Evolutionary conservation across 2,113 vertebrate species (phyloP), one percentile per base, ranked within the genome.

Genomic region (Malurus alboscapulatus): DNA sequence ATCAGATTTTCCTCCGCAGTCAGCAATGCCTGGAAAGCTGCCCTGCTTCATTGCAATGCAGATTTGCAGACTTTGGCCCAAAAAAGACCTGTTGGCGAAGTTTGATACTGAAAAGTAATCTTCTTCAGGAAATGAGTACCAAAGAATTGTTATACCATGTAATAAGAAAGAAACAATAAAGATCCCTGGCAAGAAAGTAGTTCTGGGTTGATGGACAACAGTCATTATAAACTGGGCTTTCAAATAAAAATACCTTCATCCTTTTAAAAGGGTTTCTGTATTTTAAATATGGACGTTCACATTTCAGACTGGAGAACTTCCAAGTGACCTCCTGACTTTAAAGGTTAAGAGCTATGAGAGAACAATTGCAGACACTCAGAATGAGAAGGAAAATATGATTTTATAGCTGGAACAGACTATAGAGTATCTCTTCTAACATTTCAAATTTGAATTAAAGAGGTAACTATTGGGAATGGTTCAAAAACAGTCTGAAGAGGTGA

Each of bases 81-180:
- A 76, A 95, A 96, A 97, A 84, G 83, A 50, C 74, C 93, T 85
- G 75, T 88, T 97, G 96, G 96, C 59, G 72, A 97, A 97, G 93
- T 88, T 94, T 97, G 96, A 97, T 94, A 95, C 96, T 95, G 94
- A 97, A 97, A 98, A 97, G 95, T 96, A 97, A 98, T 97, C 94
- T 97, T 97, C 94, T 97, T 96, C 96, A 97, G 97, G 97, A 98
- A 97, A 97, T 96, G 97, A 97, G 87, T 80, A 97, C 94, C 95
- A 96, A 97, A 97, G 95, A 97, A 87, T 88, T 96, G 93, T 96
- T 97, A 96, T 96, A 97, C 90, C 87, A 81, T 17, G 55, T 95
- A 97, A 97, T 96, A 97, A 97, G 96, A 97, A 97, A 96, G 94
- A 97, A 97, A 96, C 91, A 97, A 95, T 96, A 96, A 97, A 96